Evolutionary conservation across 2,888 invertebrate genomes (phyloP).

Genomic region (Aporophyla lueneburgensis): DNA sequence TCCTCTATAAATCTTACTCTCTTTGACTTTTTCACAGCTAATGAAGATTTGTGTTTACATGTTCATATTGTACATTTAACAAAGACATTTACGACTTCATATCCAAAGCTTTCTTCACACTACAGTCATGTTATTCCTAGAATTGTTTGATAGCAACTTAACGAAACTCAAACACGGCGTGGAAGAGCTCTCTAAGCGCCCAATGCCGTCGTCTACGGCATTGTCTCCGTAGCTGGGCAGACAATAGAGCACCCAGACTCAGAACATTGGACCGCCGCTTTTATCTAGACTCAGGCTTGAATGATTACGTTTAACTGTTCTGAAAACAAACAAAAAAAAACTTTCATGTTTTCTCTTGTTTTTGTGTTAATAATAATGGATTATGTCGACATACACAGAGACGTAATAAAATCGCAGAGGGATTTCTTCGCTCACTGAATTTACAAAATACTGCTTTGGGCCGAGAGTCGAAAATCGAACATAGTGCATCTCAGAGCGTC

Average conservation of each 20-base stretch:
- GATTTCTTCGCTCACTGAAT: too few relatives aligned
- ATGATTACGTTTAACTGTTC: conserved; percentile 46
- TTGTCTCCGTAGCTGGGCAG: conserved; percentile 56
- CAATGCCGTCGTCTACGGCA: conserved; percentile 36
- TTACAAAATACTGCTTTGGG: too few relatives aligned
- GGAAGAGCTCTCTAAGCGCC: conserved; percentile 37
- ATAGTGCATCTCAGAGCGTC: too few relatives aligned
- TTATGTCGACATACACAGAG: background rate
- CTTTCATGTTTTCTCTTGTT: background rate
- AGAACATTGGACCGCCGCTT: conserved; percentile 53
- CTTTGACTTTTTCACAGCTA: background rate
- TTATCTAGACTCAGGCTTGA: conserved; percentile 48
- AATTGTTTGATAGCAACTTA: conserved; percentile 11
- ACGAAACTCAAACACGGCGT: conserved; percentile 22
- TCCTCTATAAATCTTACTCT: background rate
- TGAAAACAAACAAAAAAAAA: conserved; percentile 20
- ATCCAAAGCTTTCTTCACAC: background rate
- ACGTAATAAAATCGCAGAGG: too few relatives aligned
- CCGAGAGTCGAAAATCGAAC: too few relatives aligned
- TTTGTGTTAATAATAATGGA: conserved; percentile 11
- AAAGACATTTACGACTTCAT: background rate
- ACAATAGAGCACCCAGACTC: conserved; percentile 65
- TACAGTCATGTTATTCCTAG: background rate
- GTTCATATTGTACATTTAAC: background rate
- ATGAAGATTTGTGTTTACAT: background rate